Percentiles rank a stretch among this genome's conserved stretches.
Conservation (phyloP, 2,888 invertebrate species). For the Gymnocheta viridis region DNA sequence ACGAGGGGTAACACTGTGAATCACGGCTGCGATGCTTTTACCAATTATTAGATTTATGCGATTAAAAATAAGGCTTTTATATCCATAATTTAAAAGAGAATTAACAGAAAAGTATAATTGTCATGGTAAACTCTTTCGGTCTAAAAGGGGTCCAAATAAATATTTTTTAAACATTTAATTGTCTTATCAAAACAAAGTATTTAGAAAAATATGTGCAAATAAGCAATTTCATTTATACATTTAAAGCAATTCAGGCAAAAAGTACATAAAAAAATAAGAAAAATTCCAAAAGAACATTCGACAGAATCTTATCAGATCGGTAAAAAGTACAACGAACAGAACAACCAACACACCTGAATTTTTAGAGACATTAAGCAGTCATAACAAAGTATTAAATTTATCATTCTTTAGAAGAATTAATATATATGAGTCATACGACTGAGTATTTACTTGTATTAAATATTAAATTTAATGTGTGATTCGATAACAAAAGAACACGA, state of each 20-base stretch:
- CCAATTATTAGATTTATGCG: too few species aligned
- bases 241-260: too few species aligned
- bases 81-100: too few species aligned
- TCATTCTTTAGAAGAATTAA: not conserved
- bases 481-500: conserved; percentile 13
- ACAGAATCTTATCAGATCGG: not conserved
- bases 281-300: not conserved
- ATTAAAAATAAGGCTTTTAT: too few species aligned
- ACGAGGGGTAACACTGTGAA: too few species aligned
- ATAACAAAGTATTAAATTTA: conserved; percentile 18
- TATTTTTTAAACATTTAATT: not conserved
- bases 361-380: not conserved
- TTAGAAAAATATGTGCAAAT: not conserved
- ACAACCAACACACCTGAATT: not conserved
- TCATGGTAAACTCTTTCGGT: too few species aligned
- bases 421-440: conserved; percentile 7
- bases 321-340: not conserved
- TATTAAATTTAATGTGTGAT: conserved; percentile 27
- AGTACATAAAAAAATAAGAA: too few species aligned
- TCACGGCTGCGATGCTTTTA: too few species aligned
- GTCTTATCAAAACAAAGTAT: not conserved
- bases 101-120: too few species aligned
- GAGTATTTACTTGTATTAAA: not conserved
- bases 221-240: too few species aligned
- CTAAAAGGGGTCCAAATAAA: too few species aligned